Conservation (phyloP, 2,888 invertebrate species). For the Anoplius nigerrimus region DNA sequence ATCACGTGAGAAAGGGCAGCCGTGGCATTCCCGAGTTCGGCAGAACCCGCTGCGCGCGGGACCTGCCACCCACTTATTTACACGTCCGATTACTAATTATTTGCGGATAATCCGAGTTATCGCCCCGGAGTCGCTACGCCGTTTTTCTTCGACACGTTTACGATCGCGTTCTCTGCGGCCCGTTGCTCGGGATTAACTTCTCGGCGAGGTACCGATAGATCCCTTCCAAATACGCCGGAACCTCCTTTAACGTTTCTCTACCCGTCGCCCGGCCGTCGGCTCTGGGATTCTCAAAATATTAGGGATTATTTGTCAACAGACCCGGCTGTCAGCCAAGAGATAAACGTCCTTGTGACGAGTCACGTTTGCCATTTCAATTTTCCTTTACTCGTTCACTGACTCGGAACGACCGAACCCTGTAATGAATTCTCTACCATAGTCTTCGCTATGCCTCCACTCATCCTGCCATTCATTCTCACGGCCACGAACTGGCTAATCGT, state of each 20-base stretch:
- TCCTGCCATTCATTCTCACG: background rate
- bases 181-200: conserved; percentile 41
- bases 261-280: too few relatives aligned
- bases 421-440: conserved; percentile 17
- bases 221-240: conserved; percentile 32
- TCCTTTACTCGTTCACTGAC: too few relatives aligned
- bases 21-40: background rate
- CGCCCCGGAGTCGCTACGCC: conserved; percentile 1
- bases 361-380: too few relatives aligned
- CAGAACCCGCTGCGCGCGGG: conserved; percentile 5
- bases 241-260: too few relatives aligned
- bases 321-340: too few relatives aligned
- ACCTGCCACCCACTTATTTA: conserved; percentile 35
- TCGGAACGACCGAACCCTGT: too few relatives aligned
- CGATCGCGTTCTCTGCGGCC: background rate
- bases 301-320: too few relatives aligned
- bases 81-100: conserved; percentile 58
- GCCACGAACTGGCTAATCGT: background rate
- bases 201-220: conserved; percentile 38
- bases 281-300: too few relatives aligned
- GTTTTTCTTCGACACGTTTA: background rate
- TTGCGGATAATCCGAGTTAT: conserved; percentile 47
- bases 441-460: too few relatives aligned
- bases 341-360: background rate
- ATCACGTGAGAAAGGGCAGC: conserved; percentile 5